phyloP scores from a whole-genome alignment of 35 echinoderm and acorn worm genomes.

The Apostichopus japonicus region DNA sequence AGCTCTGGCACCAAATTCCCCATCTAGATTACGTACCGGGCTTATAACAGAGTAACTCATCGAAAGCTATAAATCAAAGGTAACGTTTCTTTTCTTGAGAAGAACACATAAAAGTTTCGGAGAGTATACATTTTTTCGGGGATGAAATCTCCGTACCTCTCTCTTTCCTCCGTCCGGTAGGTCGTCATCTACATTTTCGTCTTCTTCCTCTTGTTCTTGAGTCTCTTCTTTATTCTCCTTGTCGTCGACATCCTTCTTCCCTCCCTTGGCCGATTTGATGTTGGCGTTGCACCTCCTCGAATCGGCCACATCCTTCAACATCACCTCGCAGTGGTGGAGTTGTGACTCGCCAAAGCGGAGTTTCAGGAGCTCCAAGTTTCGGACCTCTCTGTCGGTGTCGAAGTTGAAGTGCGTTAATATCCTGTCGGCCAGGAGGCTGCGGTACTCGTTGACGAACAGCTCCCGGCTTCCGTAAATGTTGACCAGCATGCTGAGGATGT shows the following conservation, averaged over 20 bases:
- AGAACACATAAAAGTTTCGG: background rate
- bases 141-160: background rate
- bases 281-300: slow-evolving; percentile 90
- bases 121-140: background rate
- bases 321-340: slow-evolving; percentile 96
- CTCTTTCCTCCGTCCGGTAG: background rate
- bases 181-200: background rate
- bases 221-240: slow-evolving; percentile 68
- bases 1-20: no score
- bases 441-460: slow-evolving; percentile 95
- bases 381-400: slow-evolving; percentile 91
- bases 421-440: slow-evolving; percentile 88
- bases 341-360: slow-evolving; percentile 94
- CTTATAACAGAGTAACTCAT: no score
- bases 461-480: slow-evolving; percentile 92
- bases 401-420: slow-evolving; percentile 93
- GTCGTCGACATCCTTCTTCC: slow-evolving; percentile 50
- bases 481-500: slow-evolving; percentile 97
- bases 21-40: no score
- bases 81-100: no score
- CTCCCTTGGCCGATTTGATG: slow-evolving; percentile 45
- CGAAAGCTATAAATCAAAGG: no score
- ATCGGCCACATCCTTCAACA: slow-evolving; percentile 98
- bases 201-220: slow-evolving; percentile 35
- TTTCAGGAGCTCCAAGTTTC: slow-evolving; percentile 93